Conservation (phyloP, 2,113 vertebrate species). For the Arizona elegans region DNA sequence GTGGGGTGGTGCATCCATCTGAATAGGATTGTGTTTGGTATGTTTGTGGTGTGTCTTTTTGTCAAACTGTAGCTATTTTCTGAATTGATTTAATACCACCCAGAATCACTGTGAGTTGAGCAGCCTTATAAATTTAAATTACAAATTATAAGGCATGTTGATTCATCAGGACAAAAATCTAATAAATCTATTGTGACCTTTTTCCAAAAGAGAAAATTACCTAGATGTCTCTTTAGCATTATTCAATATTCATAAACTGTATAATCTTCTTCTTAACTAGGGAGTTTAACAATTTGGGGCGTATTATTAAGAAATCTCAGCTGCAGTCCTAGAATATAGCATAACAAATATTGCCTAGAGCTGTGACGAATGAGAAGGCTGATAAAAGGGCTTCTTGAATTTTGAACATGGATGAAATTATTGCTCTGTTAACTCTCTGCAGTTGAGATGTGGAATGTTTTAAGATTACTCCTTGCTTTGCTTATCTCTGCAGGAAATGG, state of each 20-base stretch:
- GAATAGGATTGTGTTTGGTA: not conserved
- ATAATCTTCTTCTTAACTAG: not conserved
- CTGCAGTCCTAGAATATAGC: not conserved
- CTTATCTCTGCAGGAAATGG: conserved; percentile 79
- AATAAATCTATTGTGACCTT: not conserved
- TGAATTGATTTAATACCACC: not conserved
- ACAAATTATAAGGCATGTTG: not conserved
- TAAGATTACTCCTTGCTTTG: conserved; percentile 42
- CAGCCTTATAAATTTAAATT: not conserved
- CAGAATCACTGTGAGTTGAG: not conserved
- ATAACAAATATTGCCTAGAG: not conserved
- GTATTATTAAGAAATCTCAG: conserved; percentile 29
- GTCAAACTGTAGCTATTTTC: not conserved
- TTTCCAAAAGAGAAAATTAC: not conserved
- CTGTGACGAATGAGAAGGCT: not conserved
- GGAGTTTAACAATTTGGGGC: not conserved
- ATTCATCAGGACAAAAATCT: not conserved
- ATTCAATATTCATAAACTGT: not conserved
- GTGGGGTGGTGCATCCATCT: not conserved
- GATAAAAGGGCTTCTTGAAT: conserved; percentile 15
- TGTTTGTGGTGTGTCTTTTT: not conserved
- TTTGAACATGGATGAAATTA: conserved; percentile 18
- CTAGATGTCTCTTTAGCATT: not conserved
- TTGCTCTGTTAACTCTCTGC: not conserved
- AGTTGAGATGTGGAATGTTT: conserved; percentile 41